phyloP scores from a whole-genome alignment of 2,888 invertebrate genomes.

The Drosophila greeni region DNA sequence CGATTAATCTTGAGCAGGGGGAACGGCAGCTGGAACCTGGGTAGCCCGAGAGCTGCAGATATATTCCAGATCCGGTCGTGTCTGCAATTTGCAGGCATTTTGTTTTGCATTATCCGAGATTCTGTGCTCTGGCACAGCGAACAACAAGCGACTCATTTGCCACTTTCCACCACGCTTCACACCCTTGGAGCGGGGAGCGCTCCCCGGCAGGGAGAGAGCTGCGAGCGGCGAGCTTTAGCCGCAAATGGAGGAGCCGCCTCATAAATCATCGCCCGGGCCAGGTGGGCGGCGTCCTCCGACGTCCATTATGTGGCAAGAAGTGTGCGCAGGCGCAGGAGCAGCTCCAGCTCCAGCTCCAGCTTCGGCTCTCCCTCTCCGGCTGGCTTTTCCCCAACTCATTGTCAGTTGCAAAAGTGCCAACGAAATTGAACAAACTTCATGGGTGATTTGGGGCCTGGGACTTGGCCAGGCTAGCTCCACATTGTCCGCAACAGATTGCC shows the following conservation, averaged over 20 bases:
- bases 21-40: background rate
- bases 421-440: constrained; percentile 41
- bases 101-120: constrained; percentile 43
- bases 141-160: constrained; percentile 46
- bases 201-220: constrained; percentile 5
- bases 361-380: background rate
- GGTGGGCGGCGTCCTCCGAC: constrained; percentile 68
- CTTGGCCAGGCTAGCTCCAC: constrained; percentile 21
- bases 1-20: constrained; percentile 37
- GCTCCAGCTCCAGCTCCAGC: constrained; percentile 3
- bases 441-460: constrained; percentile 46
- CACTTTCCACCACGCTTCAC: constrained; percentile 58
- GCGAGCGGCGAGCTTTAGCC: constrained; percentile 20
- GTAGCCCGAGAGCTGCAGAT: constrained; percentile 49
- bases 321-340: constrained; percentile 65
- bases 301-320: constrained; percentile 66
- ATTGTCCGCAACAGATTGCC: constrained; percentile 31
- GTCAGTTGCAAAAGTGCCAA: constrained; percentile 56
- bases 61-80: constrained; percentile 44
- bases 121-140: constrained; percentile 27
- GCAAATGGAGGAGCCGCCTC: constrained; percentile 51
- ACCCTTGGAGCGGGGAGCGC: constrained; percentile 45
- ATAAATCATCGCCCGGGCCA: constrained; percentile 64
- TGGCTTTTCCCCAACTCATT: constrained; percentile 47
- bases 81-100: constrained; percentile 55